These are phyloP conservation scores for Saguinus midas DNA, from an alignment of 2,113 vertebrate genomes.

Conservation along the genomic window DNA sequence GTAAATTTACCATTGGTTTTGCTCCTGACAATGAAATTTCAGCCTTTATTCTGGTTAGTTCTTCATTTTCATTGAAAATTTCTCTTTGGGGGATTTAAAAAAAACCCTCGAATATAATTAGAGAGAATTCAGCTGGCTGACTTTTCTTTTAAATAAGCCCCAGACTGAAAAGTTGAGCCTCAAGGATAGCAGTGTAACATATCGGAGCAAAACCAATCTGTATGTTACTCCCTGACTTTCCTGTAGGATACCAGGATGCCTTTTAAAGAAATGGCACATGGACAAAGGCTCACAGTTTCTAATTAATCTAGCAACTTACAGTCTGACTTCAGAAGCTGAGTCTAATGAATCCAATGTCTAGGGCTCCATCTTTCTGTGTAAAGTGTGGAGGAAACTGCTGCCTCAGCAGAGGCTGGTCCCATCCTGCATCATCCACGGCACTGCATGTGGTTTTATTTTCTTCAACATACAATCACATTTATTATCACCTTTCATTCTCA, in stretches of 20 bases:
- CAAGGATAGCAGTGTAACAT: not conserved
- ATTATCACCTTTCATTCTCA: not conserved
- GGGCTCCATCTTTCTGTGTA: not conserved
- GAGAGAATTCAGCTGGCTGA: not conserved
- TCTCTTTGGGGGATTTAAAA: not conserved
- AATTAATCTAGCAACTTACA: rapidly evolving
- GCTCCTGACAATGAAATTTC: not conserved
- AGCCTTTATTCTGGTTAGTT: not conserved
- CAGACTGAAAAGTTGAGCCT: not conserved
- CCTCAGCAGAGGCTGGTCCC: rapidly evolving
- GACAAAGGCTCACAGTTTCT: not conserved
- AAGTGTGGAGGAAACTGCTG: too few relatives aligned
- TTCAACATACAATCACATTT: not conserved
- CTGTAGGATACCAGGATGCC: not conserved
- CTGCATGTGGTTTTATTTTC: rapidly evolving
- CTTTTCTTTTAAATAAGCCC: not conserved
- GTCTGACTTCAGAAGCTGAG: not conserved
- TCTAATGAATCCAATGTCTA: not conserved
- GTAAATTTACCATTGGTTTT: not conserved
- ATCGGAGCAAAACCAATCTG: not conserved
- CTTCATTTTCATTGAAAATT: slow-evolving; percentile 1
- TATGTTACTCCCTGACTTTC: not conserved
- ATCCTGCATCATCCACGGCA: rapidly evolving
- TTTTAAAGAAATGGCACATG: not conserved
- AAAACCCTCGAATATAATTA: not conserved